Conservation (phyloP, 2,888 invertebrate species). For the Pachycephus smyrnensis region DNA sequence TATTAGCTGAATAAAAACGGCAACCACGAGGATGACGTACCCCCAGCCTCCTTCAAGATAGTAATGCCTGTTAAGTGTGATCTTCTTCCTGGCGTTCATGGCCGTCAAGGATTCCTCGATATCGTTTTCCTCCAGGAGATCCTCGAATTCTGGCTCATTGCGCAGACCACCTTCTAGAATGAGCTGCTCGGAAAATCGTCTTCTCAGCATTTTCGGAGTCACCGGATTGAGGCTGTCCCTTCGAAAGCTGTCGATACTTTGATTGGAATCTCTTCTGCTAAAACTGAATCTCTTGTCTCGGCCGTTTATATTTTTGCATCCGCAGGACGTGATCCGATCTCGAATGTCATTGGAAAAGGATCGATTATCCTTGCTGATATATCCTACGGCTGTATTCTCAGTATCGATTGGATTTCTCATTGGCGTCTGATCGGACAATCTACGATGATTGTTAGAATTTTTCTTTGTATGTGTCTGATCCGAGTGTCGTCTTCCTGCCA, state of each 20-base stretch:
- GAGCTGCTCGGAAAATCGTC: conserved; percentile 57
- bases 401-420: background rate
- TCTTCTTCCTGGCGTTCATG: conserved; percentile 52
- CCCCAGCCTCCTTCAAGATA: conserved; percentile 92
- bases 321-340: background rate
- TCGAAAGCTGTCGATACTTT: conserved; percentile 28
- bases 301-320: background rate
- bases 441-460: conserved; percentile 20
- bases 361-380: background rate
- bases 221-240: conserved; percentile 40
- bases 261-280: conserved; percentile 34
- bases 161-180: conserved; percentile 55
- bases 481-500: conserved; percentile 36
- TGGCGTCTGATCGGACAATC: conserved; percentile 45
- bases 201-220: conserved; percentile 55
- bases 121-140: conserved; percentile 40
- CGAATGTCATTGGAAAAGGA: background rate
- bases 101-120: conserved; percentile 50
- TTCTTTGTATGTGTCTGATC: conserved; percentile 42
- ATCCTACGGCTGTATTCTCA: background rate
- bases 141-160: conserved; percentile 45
- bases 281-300: conserved; percentile 15
- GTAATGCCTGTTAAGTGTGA: conserved; percentile 72
- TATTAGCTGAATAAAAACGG: conserved; percentile 78
- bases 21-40: conserved; percentile 80